Evolutionary conservation across 2,113 vertebrate species (phyloP), one percentile per base, ranked within the genome.

Genomic region (Chionodraco myersi): DNA sequence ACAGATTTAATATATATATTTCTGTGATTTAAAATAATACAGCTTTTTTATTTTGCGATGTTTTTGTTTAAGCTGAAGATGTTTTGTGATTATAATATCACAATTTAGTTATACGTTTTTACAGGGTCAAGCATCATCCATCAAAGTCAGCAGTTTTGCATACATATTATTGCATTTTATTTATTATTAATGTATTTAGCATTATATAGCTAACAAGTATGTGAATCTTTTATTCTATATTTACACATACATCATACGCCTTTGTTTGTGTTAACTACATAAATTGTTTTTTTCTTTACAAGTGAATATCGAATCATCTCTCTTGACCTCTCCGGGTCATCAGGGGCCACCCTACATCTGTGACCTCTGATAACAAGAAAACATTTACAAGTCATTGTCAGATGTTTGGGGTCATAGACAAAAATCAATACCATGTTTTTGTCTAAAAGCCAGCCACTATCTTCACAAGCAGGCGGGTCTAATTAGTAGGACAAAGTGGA

Each of bases 361-460:
- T 75, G 86, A 80, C 79, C 79, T 69, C 47, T 62, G 79, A 91
- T 80, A 85, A 86, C 21, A 54, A 72, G 57, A 61, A 58, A 66
- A 72, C 77, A 86, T 80, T 82, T 84, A 80, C 72, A 54, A 68
- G 61, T 82, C 85, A 86, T 90, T 84, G 87, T 90, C 67, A 82
- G 62, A 72, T 79, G 65, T 58, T 78, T 13, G 30, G 57, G 77
- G 79, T 89, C 84, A 85, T 14, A 59, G 56, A 26, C 60, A 52
- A 67, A 90, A 87, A 90, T 91, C 92, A 87, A 89, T 90, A 88
- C 51, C 2, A 16, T 72, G 56, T 80, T 73, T 87, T 72, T 69
- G 72, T 72, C 30, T 87, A 26, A 58, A 5, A 70, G 48, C 12
- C 1, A 18, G 59, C 63, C 44, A 16, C 80, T 88, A 85, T 90